Evolutionary conservation across 30 jellyfish, hydroid and myxozoan species (phyloP), one percentile per base, ranked within the genome.

Genomic region (Rhopilema esculentum): DNA sequence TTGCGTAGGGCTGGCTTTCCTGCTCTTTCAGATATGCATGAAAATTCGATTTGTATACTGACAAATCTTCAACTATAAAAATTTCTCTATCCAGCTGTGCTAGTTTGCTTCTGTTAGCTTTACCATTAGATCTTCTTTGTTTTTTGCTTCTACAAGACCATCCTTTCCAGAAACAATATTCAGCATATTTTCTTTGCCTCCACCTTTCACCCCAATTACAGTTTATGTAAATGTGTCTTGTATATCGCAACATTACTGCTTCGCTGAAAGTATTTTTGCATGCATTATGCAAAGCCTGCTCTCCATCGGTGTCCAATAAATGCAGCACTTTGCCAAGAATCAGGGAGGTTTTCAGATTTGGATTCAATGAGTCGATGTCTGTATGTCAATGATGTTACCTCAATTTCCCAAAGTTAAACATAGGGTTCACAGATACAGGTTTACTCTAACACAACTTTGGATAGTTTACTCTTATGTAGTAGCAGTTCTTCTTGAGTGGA

Each of bases 121-220:
- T 9, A 19, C 33, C 16, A 19, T 66, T 19, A 66, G 29, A 66
- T 66, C 77, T 33, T 9, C 25, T 27, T 66, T 66, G 6, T 66
- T 6, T 66, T 25, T 27, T n/a, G 32, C 21, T 33, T 66, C 77
- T 18, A n/a, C 29, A 66, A 66, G 77, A 66, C 77, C 77, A 18
- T 66, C n/a, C 77, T 66, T 27, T 66, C 77, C 77, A 27, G 18
- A 66, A 18, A 66, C 77, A 66, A 66, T 25, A 1, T 9, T 33
- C 21, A 66, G 77, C 24, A 66, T 23, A n/a, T 19, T 66, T 28
- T 27, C 77, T 25, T 19, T 66, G 77, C 24, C 29, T 19, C 18
- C 32, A 18, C 77, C 29, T 33, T 33, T 66, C 29, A 66, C 77
- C n/a, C n/a, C n/a, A n/a, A n/a, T 66, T 25, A 66, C 77, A 66